A percentile compares a stretch with the other conserved stretches of the same genome.
Evolutionary conservation across 92 coral and sea anemone genomes (phyloP).

Genomic region (Porites cylindrica): DNA sequence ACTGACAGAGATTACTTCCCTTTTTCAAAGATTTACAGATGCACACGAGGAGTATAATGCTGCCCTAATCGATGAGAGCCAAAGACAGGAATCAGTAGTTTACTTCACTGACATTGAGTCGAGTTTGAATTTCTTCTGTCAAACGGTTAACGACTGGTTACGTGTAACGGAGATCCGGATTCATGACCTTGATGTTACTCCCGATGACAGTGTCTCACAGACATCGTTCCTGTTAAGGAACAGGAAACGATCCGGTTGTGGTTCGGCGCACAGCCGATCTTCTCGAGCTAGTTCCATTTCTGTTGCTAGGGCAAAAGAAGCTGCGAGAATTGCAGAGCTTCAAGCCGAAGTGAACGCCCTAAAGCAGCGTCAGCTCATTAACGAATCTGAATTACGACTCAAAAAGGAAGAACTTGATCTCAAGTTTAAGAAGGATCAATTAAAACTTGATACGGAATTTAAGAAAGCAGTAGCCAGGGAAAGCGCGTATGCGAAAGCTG

Average conservation of each 20-base stretch:
- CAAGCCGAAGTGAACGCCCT: not conserved
- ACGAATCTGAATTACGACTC: not conserved
- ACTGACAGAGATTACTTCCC: not conserved
- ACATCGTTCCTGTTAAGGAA: too few species aligned
- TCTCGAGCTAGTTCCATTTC: not conserved
- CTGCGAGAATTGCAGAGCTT: not conserved
- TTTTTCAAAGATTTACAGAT: not conserved
- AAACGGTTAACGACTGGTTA: too few species aligned
- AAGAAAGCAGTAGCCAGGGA: slow-evolving; percentile 18
- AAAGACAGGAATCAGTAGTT: not conserved
- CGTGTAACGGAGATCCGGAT: too few species aligned
- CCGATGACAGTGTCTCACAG: not conserved
- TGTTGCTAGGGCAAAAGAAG: not conserved
- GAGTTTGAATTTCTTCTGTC: too few species aligned
- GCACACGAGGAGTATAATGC: not conserved
- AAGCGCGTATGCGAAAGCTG: slow-evolving; percentile 16
- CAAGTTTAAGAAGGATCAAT: not conserved
- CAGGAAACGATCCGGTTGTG: not conserved
- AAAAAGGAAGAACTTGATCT: not conserved
- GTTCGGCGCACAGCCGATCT: not conserved
- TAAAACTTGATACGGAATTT: not conserved
- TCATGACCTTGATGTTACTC: not conserved
- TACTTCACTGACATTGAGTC: too few species aligned
- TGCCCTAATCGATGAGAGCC: not conserved
- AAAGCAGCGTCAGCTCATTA: not conserved